Percentiles rank a stretch among this genome's conserved stretches.
These are phyloP conservation scores for Alcis repandata DNA, from an alignment of 2,888 invertebrate genomes.

Conservation along the genomic window DNA sequence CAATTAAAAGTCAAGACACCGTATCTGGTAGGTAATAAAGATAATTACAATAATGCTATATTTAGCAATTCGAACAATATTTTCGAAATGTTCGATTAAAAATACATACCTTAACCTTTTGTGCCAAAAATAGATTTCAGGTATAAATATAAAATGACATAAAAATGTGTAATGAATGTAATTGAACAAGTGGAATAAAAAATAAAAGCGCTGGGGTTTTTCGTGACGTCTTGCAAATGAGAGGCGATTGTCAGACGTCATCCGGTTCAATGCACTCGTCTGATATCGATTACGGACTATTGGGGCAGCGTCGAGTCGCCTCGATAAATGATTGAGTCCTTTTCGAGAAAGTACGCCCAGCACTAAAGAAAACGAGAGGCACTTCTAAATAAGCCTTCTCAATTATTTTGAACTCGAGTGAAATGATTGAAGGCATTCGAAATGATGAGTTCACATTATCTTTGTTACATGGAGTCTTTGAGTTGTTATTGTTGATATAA, in stretches of 20 bases:
- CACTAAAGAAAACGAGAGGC: slow-evolving; percentile 3
- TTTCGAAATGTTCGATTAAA: not conserved
- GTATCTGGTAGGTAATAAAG: not conserved
- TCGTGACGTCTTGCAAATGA: slow-evolving; percentile 56
- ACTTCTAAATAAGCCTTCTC: not conserved
- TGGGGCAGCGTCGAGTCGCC: slow-evolving; percentile 47
- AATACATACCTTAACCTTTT: slow-evolving; percentile 17
- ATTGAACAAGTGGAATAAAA: slow-evolving; percentile 40
- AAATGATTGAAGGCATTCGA: too few species aligned
- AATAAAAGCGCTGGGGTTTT: slow-evolving; percentile 52
- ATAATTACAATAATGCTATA: slow-evolving; percentile 9
- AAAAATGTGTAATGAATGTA: slow-evolving; percentile 15
- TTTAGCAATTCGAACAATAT: not conserved
- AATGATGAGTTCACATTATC: too few species aligned
- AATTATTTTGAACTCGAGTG: too few species aligned
- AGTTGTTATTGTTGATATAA: too few species aligned
- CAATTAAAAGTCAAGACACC: slow-evolving; percentile 1
- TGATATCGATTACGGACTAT: slow-evolving; percentile 61
- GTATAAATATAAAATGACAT: slow-evolving; percentile 6
- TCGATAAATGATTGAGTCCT: slow-evolving; percentile 42
- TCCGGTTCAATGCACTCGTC: slow-evolving; percentile 64
- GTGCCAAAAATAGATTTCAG: not conserved
- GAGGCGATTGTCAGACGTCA: slow-evolving; percentile 61
- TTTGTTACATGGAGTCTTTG: too few species aligned
- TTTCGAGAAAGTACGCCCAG: slow-evolving; percentile 28